Base-by-base conservation (phyloP, 2,888 invertebrate genomes). In the Melangyna quadrimaculata region DNA sequence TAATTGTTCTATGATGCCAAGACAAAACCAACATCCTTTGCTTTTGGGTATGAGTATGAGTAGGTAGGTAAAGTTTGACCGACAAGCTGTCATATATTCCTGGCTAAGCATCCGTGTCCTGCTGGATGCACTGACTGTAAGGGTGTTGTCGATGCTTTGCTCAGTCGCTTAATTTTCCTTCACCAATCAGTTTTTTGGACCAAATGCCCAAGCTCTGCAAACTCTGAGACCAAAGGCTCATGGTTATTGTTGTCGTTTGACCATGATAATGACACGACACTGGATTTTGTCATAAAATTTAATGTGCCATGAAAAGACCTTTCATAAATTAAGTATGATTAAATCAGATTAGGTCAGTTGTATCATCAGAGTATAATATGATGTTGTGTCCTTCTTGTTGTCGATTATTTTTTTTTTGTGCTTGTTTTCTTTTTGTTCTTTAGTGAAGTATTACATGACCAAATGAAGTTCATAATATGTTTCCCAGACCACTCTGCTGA, bases 271-370 rank as follows among this genome's bases (percentile, higher is more conserved):
- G 81, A 86, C 86, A 86, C 81, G 81, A 86, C 86, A 86, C 86
- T 86, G 86, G 81, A 86, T 86, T 86, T 81, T 45, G 67, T 63
- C 86, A 81, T 86, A 78, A 86, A 86, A 81, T 72, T 77, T 86
- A 86, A 86, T 86, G 86, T 73, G 65, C 81, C 86, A 81, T 86
- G 81, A 86, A 86, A 86, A 78, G 86, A 86, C 86, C 81, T 86
- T 86, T 86, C 86, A 86, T 86, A 86, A 86, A 86, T 86, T 86
- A 81, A 86, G 86, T 86, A 86, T 86, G 86, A 86, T 86, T 86
- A 86, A 86, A 86, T 86, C 86, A 86, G 86, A 86, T 86, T 78
- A 86, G 86, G 86, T 86, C 86, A 86, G 86, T 86, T 86, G 69
- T 86, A 78, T 69, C 72, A 71, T 78, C 43, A 61, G 78, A 63